These are phyloP conservation scores for Nephotettix cincticeps DNA, from an alignment of 1,140 invertebrate species.

Conservation along the genomic window DNA sequence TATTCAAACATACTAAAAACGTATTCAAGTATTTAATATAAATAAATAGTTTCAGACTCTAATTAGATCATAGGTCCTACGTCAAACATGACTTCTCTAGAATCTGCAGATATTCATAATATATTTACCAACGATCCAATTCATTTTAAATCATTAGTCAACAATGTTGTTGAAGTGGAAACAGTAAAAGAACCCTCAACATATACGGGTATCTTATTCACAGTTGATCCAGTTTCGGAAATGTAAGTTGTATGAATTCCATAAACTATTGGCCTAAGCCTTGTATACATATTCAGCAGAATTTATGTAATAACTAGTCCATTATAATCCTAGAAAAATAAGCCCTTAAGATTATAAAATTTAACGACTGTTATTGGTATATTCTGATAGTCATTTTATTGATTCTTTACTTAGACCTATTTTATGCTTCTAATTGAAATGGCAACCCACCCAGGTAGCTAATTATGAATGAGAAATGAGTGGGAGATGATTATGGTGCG, in stretches of 20 bases:
- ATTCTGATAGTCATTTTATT: not conserved
- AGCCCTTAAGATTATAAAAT: not conserved
- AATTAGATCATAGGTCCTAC: too few relatives aligned
- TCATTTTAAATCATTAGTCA: conserved; percentile 3
- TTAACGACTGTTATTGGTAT: not conserved
- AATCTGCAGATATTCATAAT: not conserved
- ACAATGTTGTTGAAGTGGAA: conserved; percentile 5
- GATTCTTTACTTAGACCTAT: too few relatives aligned
- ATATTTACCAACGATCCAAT: not conserved
- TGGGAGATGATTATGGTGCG: too few relatives aligned
- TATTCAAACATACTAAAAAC: too few relatives aligned
- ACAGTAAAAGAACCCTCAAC: not conserved
- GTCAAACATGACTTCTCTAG: not conserved
- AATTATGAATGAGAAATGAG: too few relatives aligned
- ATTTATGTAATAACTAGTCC: not conserved
- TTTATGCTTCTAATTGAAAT: too few relatives aligned
- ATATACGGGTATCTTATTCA: not conserved
- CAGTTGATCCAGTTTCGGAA: conserved; percentile 2
- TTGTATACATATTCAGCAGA: not conserved
- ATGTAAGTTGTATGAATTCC: not conserved
- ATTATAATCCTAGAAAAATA: not conserved
- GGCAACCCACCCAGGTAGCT: too few relatives aligned
- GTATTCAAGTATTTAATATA: too few relatives aligned
- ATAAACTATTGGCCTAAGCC: not conserved
- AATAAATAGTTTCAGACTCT: too few relatives aligned